Base-by-base conservation (phyloP, 2,888 invertebrate species). In the Mellilla xanthometata region DNA sequence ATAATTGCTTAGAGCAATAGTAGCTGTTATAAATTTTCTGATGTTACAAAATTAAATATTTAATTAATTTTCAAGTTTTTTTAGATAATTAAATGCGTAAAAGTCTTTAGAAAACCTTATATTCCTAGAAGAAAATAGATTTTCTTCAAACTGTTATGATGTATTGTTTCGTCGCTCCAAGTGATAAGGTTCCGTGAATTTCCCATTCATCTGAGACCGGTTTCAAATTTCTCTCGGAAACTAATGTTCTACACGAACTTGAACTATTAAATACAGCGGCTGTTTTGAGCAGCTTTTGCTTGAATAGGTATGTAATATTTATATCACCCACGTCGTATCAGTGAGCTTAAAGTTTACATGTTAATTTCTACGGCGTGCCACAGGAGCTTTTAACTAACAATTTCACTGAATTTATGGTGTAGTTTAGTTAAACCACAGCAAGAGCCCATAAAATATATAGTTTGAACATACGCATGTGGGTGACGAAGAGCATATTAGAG, bases 181-280 rank as follows among this genome's bases (percentile, higher is more conserved):
- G 15, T 53, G 33, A 43, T 45, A 32, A 36, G 9, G 29, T 23
- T 44, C 39, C 42, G 45, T 39, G 11, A 35, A 40, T 43, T 50
- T 45, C 39, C 39, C 38, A 44, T 49, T 51, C 40, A 41, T 42
- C 26, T 30, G 11, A 12, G 33, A 54, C 52, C 38, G 35, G 52
- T 54, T 39, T 43, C 11, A 39, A 30, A 47, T 54, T 51, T 57
- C 57, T 51, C 57, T 53, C 36, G 34, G 12, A 27, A 32, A 33
- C 47, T 13, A 39, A 47, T 38, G n/a, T 32, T 12, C 12, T 10
- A 34, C 38, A 43, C 35, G 44, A 56, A 47, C 41, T 56, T 56
- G 47, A 49, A 54, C 46, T 42, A 36, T 54, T 42, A 44, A 46
- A 42, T 29, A 23, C 47, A 34, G 44, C 44, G 30, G 42, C 34